These are phyloP conservation scores for Masnerella sp. DNA, from an alignment of 2,888 invertebrate species.

Conservation along the genomic window DNA sequence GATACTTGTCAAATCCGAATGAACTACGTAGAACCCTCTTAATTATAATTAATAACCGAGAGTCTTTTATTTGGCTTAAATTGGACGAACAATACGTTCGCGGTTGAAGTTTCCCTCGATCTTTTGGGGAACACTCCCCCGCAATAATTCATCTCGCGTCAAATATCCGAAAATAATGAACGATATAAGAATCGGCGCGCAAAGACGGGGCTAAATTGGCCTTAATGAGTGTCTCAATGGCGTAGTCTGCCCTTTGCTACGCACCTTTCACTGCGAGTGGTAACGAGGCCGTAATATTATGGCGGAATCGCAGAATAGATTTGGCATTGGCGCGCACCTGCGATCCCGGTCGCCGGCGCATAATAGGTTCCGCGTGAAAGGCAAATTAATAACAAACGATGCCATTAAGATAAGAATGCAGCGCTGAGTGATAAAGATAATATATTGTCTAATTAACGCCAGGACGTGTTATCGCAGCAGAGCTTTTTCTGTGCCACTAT, in stretches of 20 bases:
- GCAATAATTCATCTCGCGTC: constrained; percentile 29
- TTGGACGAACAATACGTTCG: constrained; percentile 22
- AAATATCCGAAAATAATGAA: constrained; percentile 52
- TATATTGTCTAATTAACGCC: constrained; percentile 47
- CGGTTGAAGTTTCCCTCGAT: not conserved
- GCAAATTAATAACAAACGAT: constrained; percentile 53
- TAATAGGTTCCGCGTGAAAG: constrained; percentile 42
- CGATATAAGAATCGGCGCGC: constrained; percentile 37
- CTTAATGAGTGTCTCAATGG: constrained; percentile 43
- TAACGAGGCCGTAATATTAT: constrained; percentile 21
- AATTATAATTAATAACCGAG: constrained; percentile 44
- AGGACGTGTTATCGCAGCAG: not conserved
- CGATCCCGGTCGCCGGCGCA: constrained; percentile 33
- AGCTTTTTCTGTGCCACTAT: constrained; percentile 5
- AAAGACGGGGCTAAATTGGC: constrained; percentile 32
- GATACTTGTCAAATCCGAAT: not conserved
- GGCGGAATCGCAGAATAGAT: constrained; percentile 33
- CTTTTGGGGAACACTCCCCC: constrained; percentile 7
- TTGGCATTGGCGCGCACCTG: constrained; percentile 32
- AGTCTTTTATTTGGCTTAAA: constrained; percentile 11
- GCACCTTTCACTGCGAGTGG: constrained; percentile 36
- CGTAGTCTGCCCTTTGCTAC: constrained; percentile 37
- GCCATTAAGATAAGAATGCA: constrained; percentile 50
- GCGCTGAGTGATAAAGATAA: constrained; percentile 40
- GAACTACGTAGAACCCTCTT: constrained; percentile 19